Evolutionary conservation across 2,888 invertebrate genomes (phyloP).

Genomic region (Bellardia pandia): DNA sequence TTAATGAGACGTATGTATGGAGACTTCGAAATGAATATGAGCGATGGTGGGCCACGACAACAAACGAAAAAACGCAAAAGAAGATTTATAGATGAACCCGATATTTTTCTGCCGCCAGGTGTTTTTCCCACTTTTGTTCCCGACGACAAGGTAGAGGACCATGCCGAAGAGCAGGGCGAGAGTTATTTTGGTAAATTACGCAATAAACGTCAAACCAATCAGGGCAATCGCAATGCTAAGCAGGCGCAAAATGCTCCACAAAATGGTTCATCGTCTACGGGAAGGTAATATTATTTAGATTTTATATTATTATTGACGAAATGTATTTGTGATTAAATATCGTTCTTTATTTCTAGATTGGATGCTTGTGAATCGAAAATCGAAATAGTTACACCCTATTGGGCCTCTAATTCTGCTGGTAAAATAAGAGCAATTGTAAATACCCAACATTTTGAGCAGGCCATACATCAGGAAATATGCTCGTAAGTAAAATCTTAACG

Average conservation of each 20-base stretch:
- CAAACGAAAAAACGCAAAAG: constrained; percentile 82
- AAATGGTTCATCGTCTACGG: constrained; percentile 76
- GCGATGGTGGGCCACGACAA: constrained; percentile 85
- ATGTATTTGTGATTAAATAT: not conserved
- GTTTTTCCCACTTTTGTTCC: constrained; percentile 86
- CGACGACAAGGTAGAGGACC: constrained; percentile 80
- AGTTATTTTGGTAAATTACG: constrained; percentile 86
- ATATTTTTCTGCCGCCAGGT: constrained; percentile 84
- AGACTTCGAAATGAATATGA: constrained; percentile 89
- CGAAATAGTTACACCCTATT: constrained; percentile 96
- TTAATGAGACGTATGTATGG: constrained; percentile 97
- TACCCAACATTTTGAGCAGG: constrained; percentile 97
- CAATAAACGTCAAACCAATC: constrained; percentile 85
- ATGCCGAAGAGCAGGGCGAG: constrained; percentile 84
- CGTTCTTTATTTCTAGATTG: constrained; percentile 85
- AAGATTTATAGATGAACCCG: constrained; percentile 83
- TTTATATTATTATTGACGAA: not conserved
- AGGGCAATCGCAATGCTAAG: constrained; percentile 78
- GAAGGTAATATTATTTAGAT: constrained; percentile 76
- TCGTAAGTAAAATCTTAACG: constrained; percentile 87
- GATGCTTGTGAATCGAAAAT: constrained; percentile 96
- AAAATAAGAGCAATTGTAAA: constrained; percentile 96
- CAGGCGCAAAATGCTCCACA: constrained; percentile 54
- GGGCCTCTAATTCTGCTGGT: constrained; percentile 96
- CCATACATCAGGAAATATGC: constrained; percentile 97